phyloP scores from a whole-genome alignment of 2,797 vertebrate genomes.

The Gobionotothen gibberifrons region DNA sequence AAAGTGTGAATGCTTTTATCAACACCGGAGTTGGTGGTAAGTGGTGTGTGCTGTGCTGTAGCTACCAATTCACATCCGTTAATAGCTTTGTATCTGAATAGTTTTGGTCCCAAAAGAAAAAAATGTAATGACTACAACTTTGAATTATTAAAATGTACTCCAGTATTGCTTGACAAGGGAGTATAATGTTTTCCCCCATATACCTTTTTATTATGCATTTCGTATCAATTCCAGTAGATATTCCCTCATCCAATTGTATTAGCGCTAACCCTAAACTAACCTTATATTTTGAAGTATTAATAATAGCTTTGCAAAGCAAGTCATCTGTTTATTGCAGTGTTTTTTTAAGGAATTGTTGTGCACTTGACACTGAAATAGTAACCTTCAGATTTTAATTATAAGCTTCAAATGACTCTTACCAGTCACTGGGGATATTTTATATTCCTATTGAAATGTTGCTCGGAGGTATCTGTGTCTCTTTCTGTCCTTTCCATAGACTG shows the following conservation, averaged over 20 bases:
- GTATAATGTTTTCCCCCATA: not conserved
- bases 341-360: not conserved
- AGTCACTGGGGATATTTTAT: not conserved
- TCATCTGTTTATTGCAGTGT: not conserved
- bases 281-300: conserved; percentile 1
- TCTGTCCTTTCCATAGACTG: not conserved
- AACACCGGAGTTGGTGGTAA: no score
- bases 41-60: no score
- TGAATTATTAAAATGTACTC: not conserved
- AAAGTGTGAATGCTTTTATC: no score
- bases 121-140: not conserved
- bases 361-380: not conserved
- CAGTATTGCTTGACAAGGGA: not conserved
- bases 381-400: not conserved
- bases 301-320: not conserved
- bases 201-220: not conserved
- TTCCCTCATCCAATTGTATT: not conserved
- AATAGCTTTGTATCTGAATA: not conserved
- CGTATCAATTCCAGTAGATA: not conserved
- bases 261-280: not conserved
- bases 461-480: not conserved
- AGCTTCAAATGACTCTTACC: not conserved
- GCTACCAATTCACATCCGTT: no score
- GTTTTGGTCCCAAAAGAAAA: not conserved
- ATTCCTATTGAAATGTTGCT: not conserved